These are phyloP conservation scores for Oncorhynchus tshawytscha DNA, from an alignment of 2,113 vertebrate species.

Conservation along the genomic window DNA sequence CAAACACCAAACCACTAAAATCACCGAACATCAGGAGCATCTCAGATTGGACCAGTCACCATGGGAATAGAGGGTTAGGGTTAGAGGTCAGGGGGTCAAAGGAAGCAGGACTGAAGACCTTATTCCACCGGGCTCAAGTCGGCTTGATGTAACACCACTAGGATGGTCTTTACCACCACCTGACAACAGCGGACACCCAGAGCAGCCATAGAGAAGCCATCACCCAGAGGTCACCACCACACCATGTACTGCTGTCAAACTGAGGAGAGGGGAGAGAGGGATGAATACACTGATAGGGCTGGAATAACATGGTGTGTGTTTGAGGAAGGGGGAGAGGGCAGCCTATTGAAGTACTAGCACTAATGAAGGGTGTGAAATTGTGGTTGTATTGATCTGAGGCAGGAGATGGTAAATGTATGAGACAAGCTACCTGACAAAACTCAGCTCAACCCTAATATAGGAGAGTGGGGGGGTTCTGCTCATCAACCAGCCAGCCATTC, in stretches of 20 bases:
- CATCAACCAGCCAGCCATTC: background rate
- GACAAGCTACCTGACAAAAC: conserved; percentile 2
- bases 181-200: conserved; percentile 49
- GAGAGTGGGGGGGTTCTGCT: background rate
- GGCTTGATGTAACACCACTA: no score
- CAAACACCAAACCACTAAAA: conserved; percentile 42
- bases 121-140: no score
- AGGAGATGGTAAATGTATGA: conserved; percentile 20
- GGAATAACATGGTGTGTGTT: background rate
- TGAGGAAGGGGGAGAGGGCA: background rate
- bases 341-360: conserved; percentile 18
- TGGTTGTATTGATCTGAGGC: conserved; percentile 35
- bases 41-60: background rate
- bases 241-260: background rate
- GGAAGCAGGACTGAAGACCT: no score
- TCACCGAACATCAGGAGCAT: background rate
- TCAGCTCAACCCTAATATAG: background rate
- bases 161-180: conserved; percentile 29
- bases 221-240: conserved; percentile 65
- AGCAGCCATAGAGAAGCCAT: conserved; percentile 71
- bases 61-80: conserved; percentile 1
- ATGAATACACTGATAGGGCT: no score
- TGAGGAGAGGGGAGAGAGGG: background rate
- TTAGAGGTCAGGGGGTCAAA: no score
- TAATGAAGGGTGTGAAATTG: conserved; percentile 46